Percentiles rank a stretch among this genome's conserved stretches.
phyloP scores from a whole-genome alignment of 2,888 invertebrate genomes.

The Clepsis dumicolana region DNA sequence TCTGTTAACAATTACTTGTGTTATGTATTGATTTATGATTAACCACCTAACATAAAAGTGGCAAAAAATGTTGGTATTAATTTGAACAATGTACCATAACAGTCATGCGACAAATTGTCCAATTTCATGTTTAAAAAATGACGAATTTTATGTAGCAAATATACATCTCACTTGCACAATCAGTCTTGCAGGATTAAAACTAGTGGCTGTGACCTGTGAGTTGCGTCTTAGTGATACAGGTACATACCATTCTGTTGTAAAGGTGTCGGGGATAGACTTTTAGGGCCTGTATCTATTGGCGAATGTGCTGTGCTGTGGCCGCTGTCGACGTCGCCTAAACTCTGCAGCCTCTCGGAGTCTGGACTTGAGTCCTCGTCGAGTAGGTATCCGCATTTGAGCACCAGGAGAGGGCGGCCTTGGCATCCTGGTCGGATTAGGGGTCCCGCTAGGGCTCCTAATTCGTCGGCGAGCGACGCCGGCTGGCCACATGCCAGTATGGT shows the following conservation, averaged over 20 bases:
- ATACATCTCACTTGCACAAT: background rate
- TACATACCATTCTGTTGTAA: constrained; percentile 82
- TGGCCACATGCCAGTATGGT: constrained; percentile 87
- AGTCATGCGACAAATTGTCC: too few relatives aligned
- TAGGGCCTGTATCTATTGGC: constrained; percentile 93
- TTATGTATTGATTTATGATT: too few relatives aligned
- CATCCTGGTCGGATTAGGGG: constrained; percentile 71
- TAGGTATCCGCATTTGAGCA: constrained; percentile 91
- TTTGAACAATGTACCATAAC: too few relatives aligned
- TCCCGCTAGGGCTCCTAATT: constrained; percentile 84
- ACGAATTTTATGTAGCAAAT: too few relatives aligned
- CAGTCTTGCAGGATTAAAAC: background rate
- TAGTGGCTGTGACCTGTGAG: too few relatives aligned
- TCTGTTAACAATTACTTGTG: too few relatives aligned
- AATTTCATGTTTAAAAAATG: too few relatives aligned
- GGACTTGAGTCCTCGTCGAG: constrained; percentile 94
- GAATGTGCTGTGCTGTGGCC: constrained; percentile 97
- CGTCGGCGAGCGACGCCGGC: constrained; percentile 89
- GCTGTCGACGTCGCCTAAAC: constrained; percentile 92
- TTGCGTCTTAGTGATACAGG: background rate
- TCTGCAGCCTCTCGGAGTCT: constrained; percentile 93
- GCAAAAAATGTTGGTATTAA: too few relatives aligned
- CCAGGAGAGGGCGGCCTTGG: constrained; percentile 86
- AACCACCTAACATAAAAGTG: too few relatives aligned
- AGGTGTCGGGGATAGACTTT: constrained; percentile 92